Evolutionary conservation across 2,797 vertebrate species (phyloP), one percentile per base, ranked within the genome.

Genomic region (Coregonus ussuriensis): DNA sequence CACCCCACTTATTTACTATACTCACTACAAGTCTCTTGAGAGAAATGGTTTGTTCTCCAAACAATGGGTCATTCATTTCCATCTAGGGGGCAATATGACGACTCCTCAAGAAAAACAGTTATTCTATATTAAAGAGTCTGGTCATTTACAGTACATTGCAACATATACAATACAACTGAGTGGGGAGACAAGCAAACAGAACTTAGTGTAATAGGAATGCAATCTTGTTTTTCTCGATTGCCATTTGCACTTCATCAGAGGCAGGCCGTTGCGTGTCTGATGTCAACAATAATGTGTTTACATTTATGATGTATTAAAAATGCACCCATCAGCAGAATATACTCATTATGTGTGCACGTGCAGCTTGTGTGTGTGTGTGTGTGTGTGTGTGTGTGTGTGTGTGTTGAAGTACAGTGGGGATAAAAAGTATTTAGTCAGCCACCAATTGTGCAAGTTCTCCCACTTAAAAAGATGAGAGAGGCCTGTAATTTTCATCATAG

Each of bases 1-100:
- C 78, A 84, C 80, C 81, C 79, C 71, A 81, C 80, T 79, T 82
- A 66, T 72, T 79, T 76, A 74, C 71, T 75, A 63, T 83, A 77
- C 75, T 80, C 77, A 69, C 69, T 62, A 52, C 59, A 83, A 33
- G 75, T 79, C 75, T 56, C 47, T 33, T 70, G 78, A 70, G 33
- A 63, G 52, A 29, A n/a, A 56, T 25, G 74, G 75, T 67, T 71
- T 74, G 81, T 76, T 72, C 70, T 78, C 37, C 25, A 31, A 74
- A 87, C 69, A 77, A 69, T 1, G 3, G 31, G 7, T 66, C 80
- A 54, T 21, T 82, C 31, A 1, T 72, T 51, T 15, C 62, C 81
- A 33, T 70, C 82, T 73, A 66, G 51, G 67, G 51, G 75, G 70
- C 83, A 74, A 29, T 72, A 31, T 59, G 77, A 83, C 79, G 7